Evolutionary conservation across 1,140 invertebrate species (phyloP).

Genomic region (Drosophila lowei): DNA sequence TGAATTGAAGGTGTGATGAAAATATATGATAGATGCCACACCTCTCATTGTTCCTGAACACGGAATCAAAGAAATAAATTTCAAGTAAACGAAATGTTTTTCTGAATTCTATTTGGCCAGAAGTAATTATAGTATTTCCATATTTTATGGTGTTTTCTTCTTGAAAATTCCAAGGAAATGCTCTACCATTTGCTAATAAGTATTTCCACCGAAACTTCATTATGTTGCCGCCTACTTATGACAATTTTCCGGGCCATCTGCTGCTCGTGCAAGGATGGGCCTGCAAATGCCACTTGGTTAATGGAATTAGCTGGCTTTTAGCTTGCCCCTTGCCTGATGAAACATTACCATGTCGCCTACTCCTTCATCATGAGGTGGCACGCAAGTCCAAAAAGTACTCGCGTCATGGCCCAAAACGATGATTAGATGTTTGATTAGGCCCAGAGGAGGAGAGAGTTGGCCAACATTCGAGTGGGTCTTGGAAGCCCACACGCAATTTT

Average conservation of each 20-base stretch:
- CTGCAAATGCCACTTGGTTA: slow-evolving; percentile 12
- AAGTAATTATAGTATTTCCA: too few species aligned
- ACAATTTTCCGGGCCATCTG: neutral
- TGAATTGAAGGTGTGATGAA: too few species aligned
- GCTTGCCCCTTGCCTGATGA: slow-evolving; percentile 29
- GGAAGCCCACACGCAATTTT: slow-evolving; percentile 33
- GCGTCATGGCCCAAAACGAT: slow-evolving; percentile 55
- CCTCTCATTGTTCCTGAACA: too few species aligned
- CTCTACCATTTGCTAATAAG: too few species aligned
- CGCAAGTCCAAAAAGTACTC: slow-evolving; percentile 32
- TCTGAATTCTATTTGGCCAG: too few species aligned
- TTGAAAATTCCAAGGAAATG: too few species aligned
- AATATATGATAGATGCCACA: too few species aligned
- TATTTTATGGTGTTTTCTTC: too few species aligned
- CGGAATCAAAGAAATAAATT: too few species aligned
- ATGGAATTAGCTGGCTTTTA: slow-evolving; percentile 28
- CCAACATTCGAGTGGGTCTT: slow-evolving; percentile 7
- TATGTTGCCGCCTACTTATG: slow-evolving; percentile 14
- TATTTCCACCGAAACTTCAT: too few species aligned
- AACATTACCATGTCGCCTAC: slow-evolving; percentile 36
- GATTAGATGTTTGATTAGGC: slow-evolving; percentile 40
- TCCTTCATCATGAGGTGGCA: slow-evolving; percentile 55
- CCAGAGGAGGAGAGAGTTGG: slow-evolving; percentile 18
- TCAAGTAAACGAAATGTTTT: too few species aligned
- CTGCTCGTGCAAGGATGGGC: too few species aligned